These are phyloP conservation scores for Acanthiza pusilla DNA, from an alignment of 2,797 vertebrate species.

Conservation along the genomic window DNA sequence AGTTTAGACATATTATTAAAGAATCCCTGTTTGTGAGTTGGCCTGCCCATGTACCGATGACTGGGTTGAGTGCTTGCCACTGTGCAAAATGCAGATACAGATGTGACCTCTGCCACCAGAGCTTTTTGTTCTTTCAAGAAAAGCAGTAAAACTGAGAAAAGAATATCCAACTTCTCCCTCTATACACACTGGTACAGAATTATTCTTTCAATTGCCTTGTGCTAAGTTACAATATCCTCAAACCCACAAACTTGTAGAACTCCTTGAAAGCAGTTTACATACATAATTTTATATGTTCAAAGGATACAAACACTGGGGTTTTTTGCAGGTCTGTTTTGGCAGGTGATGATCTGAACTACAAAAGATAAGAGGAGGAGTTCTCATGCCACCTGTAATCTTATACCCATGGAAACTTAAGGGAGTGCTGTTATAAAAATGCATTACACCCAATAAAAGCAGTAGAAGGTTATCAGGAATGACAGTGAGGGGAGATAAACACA, in stretches of 20 bases:
- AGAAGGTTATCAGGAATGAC: not conserved
- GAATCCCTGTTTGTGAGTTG: not conserved
- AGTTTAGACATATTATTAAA: not conserved
- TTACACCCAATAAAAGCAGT: not conserved
- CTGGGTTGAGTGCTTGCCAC: not conserved
- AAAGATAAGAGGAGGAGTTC: not conserved
- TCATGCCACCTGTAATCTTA: not conserved
- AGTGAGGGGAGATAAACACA: not conserved
- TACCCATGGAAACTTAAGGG: not conserved
- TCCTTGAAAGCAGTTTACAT: not conserved
- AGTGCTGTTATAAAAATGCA: not conserved
- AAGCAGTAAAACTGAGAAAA: not conserved
- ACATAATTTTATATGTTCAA: not conserved
- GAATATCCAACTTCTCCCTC: not conserved
- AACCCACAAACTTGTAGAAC: not conserved
- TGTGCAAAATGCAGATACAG: constrained; percentile 2
- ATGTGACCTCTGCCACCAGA: not conserved
- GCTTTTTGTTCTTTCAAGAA: not conserved
- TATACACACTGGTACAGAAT: not conserved
- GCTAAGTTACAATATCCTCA: not conserved
- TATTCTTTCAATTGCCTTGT: not conserved
- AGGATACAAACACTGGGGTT: not conserved
- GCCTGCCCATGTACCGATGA: not conserved
- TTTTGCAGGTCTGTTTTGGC: not conserved
- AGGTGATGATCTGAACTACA: not conserved